Evolutionary conservation across 2,797 vertebrate genomes (phyloP).

Genomic region (Sebastes diaconus): DNA sequence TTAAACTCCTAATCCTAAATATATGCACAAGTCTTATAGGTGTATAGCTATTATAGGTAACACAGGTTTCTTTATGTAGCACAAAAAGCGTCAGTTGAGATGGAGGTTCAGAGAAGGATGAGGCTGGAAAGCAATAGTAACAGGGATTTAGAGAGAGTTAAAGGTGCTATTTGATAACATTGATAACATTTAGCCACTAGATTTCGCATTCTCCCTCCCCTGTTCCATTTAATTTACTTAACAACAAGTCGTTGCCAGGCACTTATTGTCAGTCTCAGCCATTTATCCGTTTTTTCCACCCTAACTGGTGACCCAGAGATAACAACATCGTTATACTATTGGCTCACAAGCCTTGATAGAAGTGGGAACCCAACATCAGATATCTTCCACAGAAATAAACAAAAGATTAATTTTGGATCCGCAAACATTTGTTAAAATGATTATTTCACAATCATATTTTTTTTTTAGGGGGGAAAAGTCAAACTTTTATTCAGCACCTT

Average conservation of each 20-base stretch:
- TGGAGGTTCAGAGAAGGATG: neutral
- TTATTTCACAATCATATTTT: too few relatives aligned
- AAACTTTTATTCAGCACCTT: rapidly evolving
- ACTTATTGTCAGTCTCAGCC: rapidly evolving
- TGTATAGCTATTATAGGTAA: neutral
- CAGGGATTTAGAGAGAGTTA: neutral
- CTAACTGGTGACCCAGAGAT: too few relatives aligned
- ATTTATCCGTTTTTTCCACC: too few relatives aligned
- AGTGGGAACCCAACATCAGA: too few relatives aligned
- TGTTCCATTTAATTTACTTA: too few relatives aligned
- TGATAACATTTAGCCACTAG: too few relatives aligned
- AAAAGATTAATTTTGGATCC: rapidly evolving
- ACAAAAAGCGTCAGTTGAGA: neutral
- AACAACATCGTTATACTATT: too few relatives aligned
- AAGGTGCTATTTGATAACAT: neutral
- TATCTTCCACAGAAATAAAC: rapidly evolving
- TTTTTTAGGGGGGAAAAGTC: too few relatives aligned
- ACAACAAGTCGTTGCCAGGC: too few relatives aligned
- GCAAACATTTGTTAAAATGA: rapidly evolving
- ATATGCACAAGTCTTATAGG: conserved; percentile 1
- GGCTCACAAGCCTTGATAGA: too few relatives aligned
- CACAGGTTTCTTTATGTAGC: conserved; percentile 15
- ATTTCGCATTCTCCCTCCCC: too few relatives aligned
- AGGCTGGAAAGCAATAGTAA: conserved; percentile 5
- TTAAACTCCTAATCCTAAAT: conserved; percentile 27